Evolutionary conservation across 2,113 vertebrate species (phyloP).

Genomic region (cattle (Bos taurus)): ARS-UCD2.0 NC_037336.1:13579001-13579500

Average conservation of each 20-base stretch:
- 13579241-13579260: background rate
- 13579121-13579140: background rate
- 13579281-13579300: background rate
- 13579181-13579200: background rate
- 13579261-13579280: background rate
- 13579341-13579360: background rate
- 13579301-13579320: background rate
- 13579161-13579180: background rate
- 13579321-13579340: background rate
- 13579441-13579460: background rate
- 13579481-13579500: background rate
- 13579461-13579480: background rate
- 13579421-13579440: background rate
- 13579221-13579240: background rate
- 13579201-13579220: background rate
- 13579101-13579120: background rate
- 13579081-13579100: background rate
- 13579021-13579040: background rate
- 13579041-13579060: background rate
- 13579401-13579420: background rate
- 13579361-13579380: background rate
- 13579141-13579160: background rate
- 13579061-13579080: background rate
- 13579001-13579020: background rate
- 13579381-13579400: background rate